phyloP scores from a whole-genome alignment of 1,140 invertebrate genomes.

The Rhopalosiphum maidis region DNA sequence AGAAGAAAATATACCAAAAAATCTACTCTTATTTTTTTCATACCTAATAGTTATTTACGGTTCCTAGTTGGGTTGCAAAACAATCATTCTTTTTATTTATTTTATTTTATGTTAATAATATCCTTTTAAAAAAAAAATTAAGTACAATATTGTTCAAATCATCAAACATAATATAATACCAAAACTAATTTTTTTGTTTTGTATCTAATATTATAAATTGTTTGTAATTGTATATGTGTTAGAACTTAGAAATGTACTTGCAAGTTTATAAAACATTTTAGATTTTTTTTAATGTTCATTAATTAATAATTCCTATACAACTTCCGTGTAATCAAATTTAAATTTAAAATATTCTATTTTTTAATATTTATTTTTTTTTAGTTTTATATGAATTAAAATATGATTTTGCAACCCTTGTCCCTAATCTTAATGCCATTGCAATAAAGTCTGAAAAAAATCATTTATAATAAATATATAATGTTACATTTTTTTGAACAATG shows the following conservation, averaged over 20 bases:
- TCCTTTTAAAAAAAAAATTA: not conserved
- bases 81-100: not conserved
- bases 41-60: not conserved
- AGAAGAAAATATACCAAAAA: conserved; percentile 46
- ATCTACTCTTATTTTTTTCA: conserved; percentile 16
- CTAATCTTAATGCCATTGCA: conserved; percentile 42
- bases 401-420: conserved; percentile 4
- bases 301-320: not conserved
- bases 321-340: not conserved
- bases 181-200: not conserved
- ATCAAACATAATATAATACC: not conserved
- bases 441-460: conserved; percentile 32
- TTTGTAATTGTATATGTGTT: not conserved
- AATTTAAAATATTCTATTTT: not conserved
- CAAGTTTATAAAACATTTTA: not conserved
- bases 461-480: not conserved
- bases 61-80: conserved; percentile 55
- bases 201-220: not conserved
- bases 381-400: not conserved
- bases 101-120: not conserved
- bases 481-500: conserved; percentile 2
- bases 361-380: not conserved
- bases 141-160: not conserved
- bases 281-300: not conserved
- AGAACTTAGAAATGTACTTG: not conserved